Base-by-base conservation (phyloP, 1,140 invertebrate species). In the Drosophila bocqueti region DNA sequence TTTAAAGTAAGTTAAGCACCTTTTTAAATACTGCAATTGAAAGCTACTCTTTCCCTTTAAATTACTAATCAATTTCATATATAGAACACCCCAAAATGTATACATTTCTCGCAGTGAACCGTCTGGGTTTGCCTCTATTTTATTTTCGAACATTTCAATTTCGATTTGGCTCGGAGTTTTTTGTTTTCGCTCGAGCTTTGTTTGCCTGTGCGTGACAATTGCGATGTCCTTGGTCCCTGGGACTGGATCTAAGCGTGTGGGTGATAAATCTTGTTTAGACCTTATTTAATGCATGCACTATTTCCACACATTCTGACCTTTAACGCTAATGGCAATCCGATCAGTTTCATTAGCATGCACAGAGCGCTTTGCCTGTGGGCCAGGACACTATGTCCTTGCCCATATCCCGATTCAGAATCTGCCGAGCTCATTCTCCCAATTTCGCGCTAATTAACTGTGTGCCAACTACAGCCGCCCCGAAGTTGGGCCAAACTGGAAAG, bases 391-490 rank as follows among this genome's bases (percentile, higher is more conserved):
- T 21, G 21, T 21, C 42, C 36, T n/a, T 38, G 36, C 43, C 38
- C 47, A 8, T 21, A 36, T 31, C 13, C 38, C 26, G 69, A 42
- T 60, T 72, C 31, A 24, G 68, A 73, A 50, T 62, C 34, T 62
- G 34, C 58, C 54, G 54, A 57, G 76, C 81, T 79, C 74, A 61
- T 65, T 85, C 59, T 38, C 73, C 74, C 84, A 89, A 89, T 89
- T 89, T 89, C 65, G 77, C 84, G 85, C 84, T 89, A 89, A 89
- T 89, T 89, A 89, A 89, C 85, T 87, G 87, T 89, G 84, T 89
- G 85, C 84, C 85, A 87, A 78, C 73, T 72, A 80, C 62, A 69
- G 71, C 62, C 66, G 68, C 55, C 67, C 67, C 36, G 36, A 76
- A 76, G 49, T 80, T 83, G 46, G 43, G 42, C 18, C 24, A 24